A percentile compares a stretch with the other conserved stretches of the same genome.
These are phyloP conservation scores for Xiphias gladius DNA, from an alignment of 2,113 vertebrate species.

Conservation along the genomic window DNA sequence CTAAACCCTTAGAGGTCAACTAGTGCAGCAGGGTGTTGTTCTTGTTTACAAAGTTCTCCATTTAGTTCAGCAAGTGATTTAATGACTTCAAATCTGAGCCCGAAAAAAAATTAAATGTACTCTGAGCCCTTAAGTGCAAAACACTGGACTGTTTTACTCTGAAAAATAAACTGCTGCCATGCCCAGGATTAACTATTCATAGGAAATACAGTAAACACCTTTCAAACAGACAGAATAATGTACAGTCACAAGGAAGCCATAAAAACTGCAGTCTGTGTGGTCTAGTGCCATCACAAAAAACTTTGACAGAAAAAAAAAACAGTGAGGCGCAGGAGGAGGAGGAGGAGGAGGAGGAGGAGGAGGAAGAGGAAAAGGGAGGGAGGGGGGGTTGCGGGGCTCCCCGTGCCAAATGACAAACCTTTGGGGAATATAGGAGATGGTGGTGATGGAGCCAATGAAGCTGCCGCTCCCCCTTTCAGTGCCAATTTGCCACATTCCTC, in stretches of 20 bases:
- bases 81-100: slow-evolving; percentile 73
- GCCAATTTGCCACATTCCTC: slow-evolving; percentile 89
- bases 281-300: slow-evolving; percentile 80
- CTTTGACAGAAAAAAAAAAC: slow-evolving; percentile 54
- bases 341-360: slow-evolving; percentile 23
- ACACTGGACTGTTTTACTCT: slow-evolving; percentile 68
- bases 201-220: slow-evolving; percentile 79
- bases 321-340: slow-evolving; percentile 50
- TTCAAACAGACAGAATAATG: slow-evolving; percentile 79
- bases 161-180: slow-evolving; percentile 66
- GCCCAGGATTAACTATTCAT: slow-evolving; percentile 70
- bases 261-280: slow-evolving; percentile 84
- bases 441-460: slow-evolving; percentile 69
- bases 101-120: slow-evolving; percentile 54
- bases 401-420: slow-evolving; percentile 68
- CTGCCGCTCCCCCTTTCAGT: slow-evolving; percentile 75
- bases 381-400: slow-evolving; percentile 53
- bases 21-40: slow-evolving; percentile 69
- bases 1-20: slow-evolving; percentile 63
- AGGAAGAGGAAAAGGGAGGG: slow-evolving; percentile 7
- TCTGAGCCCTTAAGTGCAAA: slow-evolving; percentile 71
- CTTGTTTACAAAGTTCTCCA: slow-evolving; percentile 73
- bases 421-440: slow-evolving; percentile 68
- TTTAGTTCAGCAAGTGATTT: slow-evolving; percentile 72
- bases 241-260: slow-evolving; percentile 68